Conservation (phyloP, 2,113 vertebrate genomes). For the Verasper variegatus region DNA sequence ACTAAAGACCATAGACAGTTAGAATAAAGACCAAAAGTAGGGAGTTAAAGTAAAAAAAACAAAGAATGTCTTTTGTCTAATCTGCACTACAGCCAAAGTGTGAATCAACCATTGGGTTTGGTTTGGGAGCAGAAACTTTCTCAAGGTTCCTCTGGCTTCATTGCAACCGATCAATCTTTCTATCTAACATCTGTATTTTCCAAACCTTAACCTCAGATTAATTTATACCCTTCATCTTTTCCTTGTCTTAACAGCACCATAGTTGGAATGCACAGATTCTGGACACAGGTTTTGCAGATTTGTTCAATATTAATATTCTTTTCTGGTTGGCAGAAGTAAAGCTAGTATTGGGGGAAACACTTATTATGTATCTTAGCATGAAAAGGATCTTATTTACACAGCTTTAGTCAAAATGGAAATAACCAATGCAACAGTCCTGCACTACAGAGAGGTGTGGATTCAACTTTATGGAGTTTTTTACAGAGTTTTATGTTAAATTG, state of each 20-base stretch:
- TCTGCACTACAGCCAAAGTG: not conserved
- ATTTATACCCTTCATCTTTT: not conserved
- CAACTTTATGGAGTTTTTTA: constrained; percentile 2
- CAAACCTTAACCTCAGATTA: not conserved
- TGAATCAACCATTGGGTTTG: too few species aligned
- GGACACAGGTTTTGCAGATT: not conserved
- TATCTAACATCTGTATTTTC: not conserved
- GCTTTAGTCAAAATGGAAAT: not conserved
- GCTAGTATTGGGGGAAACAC: not conserved
- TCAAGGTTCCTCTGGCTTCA: not conserved
- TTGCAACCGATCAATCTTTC: not conserved
- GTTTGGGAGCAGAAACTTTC: not conserved
- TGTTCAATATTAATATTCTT: not conserved
- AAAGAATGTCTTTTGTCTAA: not conserved
- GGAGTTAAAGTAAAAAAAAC: not conserved
- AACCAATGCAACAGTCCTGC: not conserved
- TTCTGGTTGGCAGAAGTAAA: not conserved
- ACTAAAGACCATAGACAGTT: not conserved
- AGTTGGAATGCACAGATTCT: not conserved
- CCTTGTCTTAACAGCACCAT: not conserved
- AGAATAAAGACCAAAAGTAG: not conserved
- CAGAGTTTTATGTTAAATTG: constrained; percentile 28
- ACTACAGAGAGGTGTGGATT: constrained; percentile 23
- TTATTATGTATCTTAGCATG: too few species aligned
- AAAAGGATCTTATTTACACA: not conserved